Percentiles rank a stretch among this genome's conserved stretches.
These are phyloP conservation scores for Sinhomidia bicolor DNA, from an alignment of 2,888 invertebrate species.

Conservation along the genomic window DNA sequence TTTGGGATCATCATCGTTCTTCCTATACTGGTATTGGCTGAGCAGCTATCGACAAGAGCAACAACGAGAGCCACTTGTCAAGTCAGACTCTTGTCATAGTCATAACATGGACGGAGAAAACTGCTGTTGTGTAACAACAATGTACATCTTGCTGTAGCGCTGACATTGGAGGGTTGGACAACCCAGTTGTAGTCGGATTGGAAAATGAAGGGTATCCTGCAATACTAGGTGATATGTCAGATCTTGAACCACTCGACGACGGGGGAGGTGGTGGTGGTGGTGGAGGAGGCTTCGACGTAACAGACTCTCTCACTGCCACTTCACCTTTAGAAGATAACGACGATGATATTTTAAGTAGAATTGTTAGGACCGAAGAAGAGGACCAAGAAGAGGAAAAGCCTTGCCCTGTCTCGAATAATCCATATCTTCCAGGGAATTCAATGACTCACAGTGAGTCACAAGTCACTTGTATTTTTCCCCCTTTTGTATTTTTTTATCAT, in stretches of 20 bases:
- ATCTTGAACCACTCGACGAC: conserved; percentile 69
- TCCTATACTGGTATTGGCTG: conserved; percentile 76
- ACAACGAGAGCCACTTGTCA: conserved; percentile 62
- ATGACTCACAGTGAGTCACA: conserved; percentile 72
- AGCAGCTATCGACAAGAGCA: conserved; percentile 71
- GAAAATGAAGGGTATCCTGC: conserved; percentile 66
- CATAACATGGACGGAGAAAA: conserved; percentile 67
- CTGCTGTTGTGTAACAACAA: conserved; percentile 61
- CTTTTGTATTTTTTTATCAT: not conserved
- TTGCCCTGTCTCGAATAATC: conserved; percentile 73
- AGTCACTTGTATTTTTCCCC: not conserved
- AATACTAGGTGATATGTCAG: conserved; percentile 67
- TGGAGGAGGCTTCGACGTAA: conserved; percentile 56
- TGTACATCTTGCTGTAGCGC: conserved; percentile 52
- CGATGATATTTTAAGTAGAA: conserved; percentile 73
- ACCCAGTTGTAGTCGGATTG: conserved; percentile 62
- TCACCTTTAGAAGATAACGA: conserved; percentile 69
- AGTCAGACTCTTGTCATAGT: conserved; percentile 70
- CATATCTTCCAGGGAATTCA: conserved; percentile 74
- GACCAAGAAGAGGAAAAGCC: conserved; percentile 70
- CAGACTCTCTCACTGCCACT: conserved; percentile 56
- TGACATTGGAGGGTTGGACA: conserved; percentile 58
- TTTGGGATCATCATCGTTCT: conserved; percentile 73
- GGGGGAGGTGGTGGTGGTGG: conserved; percentile 27
- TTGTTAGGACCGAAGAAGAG: conserved; percentile 71